Conservation (phyloP, 2,888 invertebrate species). For the Tiliacea aurago region DNA sequence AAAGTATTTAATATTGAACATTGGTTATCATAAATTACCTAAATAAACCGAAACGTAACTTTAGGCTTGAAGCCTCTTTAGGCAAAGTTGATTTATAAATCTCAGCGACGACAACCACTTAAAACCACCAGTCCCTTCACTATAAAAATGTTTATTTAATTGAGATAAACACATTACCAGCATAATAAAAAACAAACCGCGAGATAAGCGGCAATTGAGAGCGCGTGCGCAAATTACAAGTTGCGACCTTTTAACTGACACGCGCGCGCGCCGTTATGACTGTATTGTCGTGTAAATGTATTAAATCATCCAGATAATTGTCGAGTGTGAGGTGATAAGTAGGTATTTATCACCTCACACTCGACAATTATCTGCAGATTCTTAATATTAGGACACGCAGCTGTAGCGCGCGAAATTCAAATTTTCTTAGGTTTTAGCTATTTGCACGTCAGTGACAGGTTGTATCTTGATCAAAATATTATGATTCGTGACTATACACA, state of each 20-base stretch:
- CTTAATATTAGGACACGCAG: too few relatives aligned
- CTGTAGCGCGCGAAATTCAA: too few relatives aligned
- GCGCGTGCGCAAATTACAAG: slow-evolving; percentile 70
- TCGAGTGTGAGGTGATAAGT: too few relatives aligned
- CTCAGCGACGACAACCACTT: background rate
- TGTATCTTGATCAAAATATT: too few relatives aligned
- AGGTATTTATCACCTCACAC: slow-evolving; percentile 21
- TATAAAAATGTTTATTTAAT: slow-evolving; percentile 38
- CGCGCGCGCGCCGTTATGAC: slow-evolving; percentile 57
- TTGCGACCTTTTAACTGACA: slow-evolving; percentile 71
- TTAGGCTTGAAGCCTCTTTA: background rate
- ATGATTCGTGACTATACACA: too few relatives aligned
- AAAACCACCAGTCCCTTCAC: slow-evolving; percentile 8
- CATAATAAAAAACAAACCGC: slow-evolving; percentile 66
- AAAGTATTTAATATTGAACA: too few relatives aligned
- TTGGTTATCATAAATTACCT: background rate
- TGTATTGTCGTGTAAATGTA: slow-evolving; percentile 43
- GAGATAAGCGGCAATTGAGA: slow-evolving; percentile 64
- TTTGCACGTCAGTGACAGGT: too few relatives aligned
- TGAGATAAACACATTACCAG: slow-evolving; percentile 52
- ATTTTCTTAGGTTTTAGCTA: too few relatives aligned
- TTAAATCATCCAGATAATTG: slow-evolving; percentile 35
- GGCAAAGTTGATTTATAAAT: slow-evolving; percentile 11
- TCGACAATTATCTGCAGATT: slow-evolving; percentile 12
- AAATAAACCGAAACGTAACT: too few relatives aligned